These are phyloP conservation scores for Coronaproctus castanopsis DNA, from an alignment of 2,888 invertebrate species.

Conservation along the genomic window DNA sequence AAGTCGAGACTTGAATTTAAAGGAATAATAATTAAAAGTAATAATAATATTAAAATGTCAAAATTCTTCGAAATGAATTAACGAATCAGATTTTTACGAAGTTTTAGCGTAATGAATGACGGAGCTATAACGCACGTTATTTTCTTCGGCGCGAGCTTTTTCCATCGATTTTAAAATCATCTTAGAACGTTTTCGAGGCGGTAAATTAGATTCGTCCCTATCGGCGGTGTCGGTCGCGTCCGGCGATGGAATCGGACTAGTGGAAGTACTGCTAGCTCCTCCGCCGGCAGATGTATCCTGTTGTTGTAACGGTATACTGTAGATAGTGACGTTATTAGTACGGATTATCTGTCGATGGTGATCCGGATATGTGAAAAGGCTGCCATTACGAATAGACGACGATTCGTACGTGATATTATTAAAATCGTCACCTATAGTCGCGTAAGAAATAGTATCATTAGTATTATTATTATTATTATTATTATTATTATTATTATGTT, in stretches of 20 bases:
- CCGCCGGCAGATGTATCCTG: slow-evolving; percentile 3
- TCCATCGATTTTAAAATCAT: slow-evolving; percentile 51
- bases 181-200: slow-evolving; percentile 55
- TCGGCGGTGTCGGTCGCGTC: slow-evolving; percentile 31
- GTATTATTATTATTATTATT: no score
- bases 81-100: no score
- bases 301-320: slow-evolving; percentile 27
- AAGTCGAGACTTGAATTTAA: no score
- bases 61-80: no score
- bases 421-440: neutral
- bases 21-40: no score
- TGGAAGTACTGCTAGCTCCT: slow-evolving; percentile 10
- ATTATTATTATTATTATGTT: neutral
- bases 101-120: slow-evolving; percentile 62
- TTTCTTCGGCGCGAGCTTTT: slow-evolving; percentile 26
- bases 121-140: slow-evolving; percentile 38
- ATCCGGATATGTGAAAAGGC: slow-evolving; percentile 7
- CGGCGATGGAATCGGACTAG: slow-evolving; percentile 21
- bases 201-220: slow-evolving; percentile 42
- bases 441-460: no score
- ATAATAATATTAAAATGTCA: no score
- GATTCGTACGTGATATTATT: no score
- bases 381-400: neutral
- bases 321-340: slow-evolving; percentile 31
- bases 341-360: neutral